A percentile compares a stretch with the other conserved stretches of the same genome.
Evolutionary conservation across 2,797 vertebrate genomes (phyloP).

Genomic region (Mus caroli): DNA sequence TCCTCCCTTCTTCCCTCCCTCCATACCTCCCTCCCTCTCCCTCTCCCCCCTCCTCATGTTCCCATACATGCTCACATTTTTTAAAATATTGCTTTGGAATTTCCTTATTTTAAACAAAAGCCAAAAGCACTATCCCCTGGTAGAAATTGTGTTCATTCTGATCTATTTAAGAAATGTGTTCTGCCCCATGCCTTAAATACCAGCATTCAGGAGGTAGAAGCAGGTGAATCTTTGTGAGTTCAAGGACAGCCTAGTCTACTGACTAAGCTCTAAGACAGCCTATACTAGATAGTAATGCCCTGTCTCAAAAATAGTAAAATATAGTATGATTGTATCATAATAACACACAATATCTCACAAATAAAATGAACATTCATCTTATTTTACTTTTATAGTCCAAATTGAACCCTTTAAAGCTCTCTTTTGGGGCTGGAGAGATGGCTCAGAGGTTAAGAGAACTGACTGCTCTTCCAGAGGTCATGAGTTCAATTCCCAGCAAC

Average conservation of each 20-base stretch:
- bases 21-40: not conserved
- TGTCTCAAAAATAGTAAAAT: not conserved
- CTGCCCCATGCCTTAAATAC: not conserved
- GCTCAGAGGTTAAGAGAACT: too few relatives aligned
- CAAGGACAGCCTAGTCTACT: not conserved
- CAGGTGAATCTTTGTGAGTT: not conserved
- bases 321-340: conserved; percentile 1
- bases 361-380: conserved; percentile 30
- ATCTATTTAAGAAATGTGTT: conserved; percentile 32
- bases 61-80: not conserved
- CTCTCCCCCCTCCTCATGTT: too few relatives aligned
- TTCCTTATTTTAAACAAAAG: conserved; percentile 50
- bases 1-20: not conserved
- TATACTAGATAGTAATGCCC: not conserved
- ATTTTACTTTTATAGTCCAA: not conserved
- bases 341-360: conserved; percentile 27
- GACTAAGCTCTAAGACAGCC: not conserved
- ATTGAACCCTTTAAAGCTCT: conserved; percentile 44
- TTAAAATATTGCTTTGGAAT: conserved; percentile 32
- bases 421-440: not conserved
- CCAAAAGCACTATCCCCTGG: not conserved
- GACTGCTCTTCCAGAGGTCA: too few relatives aligned
- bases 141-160: conserved; percentile 29
- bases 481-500: too few relatives aligned
- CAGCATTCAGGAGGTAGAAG: not conserved